Conservation (phyloP, 2,888 invertebrate genomes). For the Cetonia aurata region DNA sequence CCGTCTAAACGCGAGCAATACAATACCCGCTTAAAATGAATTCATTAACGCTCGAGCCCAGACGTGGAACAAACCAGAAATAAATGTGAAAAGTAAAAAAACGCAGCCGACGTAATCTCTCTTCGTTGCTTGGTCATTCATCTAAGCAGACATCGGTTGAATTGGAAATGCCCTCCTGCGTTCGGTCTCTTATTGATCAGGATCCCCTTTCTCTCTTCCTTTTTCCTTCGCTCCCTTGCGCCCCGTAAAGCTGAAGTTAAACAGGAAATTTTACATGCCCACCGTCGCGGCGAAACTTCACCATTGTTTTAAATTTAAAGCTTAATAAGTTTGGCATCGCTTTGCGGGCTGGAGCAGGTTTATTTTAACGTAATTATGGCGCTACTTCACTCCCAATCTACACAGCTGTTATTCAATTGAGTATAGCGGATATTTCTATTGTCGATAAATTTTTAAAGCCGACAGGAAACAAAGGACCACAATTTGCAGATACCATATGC, state of each 20-base stretch:
- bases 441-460: too few relatives aligned
- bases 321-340: slow-evolving; percentile 25
- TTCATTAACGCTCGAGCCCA: slow-evolving; percentile 35
- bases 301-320: slow-evolving; percentile 35
- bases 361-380: slow-evolving; percentile 32
- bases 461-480: too few relatives aligned
- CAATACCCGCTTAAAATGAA: slow-evolving; percentile 29
- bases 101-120: slow-evolving; percentile 56
- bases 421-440: too few relatives aligned
- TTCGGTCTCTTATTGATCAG: slow-evolving; percentile 39
- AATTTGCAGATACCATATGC: too few relatives aligned
- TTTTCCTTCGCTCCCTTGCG: background rate
- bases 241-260: slow-evolving; percentile 17
- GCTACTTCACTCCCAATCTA: slow-evolving; percentile 8
- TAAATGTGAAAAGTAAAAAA: slow-evolving; percentile 58
- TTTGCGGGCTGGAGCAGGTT: slow-evolving; percentile 24
- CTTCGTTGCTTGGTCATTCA: slow-evolving; percentile 59
- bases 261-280: slow-evolving; percentile 32
- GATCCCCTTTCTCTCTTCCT: slow-evolving; percentile 10
- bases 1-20: slow-evolving; percentile 16
- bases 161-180: slow-evolving; percentile 55
- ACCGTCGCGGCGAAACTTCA: slow-evolving; percentile 13
- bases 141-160: slow-evolving; percentile 59
- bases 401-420: slow-evolving; percentile 22
- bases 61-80: slow-evolving; percentile 54